phyloP scores from a whole-genome alignment of 2,888 invertebrate species.

The Ophioninae sp. region DNA sequence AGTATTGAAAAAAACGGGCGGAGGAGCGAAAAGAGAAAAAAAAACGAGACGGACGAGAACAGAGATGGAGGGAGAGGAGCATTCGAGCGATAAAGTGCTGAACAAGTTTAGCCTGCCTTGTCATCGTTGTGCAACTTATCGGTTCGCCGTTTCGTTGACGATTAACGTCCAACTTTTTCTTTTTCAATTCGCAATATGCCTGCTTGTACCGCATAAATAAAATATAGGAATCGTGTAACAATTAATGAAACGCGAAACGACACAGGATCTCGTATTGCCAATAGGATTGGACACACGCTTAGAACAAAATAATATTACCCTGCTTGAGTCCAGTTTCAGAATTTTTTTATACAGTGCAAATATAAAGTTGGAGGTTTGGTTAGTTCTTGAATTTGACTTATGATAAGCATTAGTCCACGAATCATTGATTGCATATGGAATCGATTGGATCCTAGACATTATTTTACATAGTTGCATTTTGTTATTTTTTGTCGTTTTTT shows the following conservation, averaged over 20 bases:
- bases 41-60: neutral
- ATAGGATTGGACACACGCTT: neutral
- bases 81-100: slow-evolving; percentile 30
- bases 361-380: neutral
- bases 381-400: no score
- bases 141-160: slow-evolving; percentile 20
- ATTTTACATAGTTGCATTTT: no score
- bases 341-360: neutral
- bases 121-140: slow-evolving; percentile 48
- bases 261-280: neutral
- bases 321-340: neutral
- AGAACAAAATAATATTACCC: neutral
- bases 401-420: no score
- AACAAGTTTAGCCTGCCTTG: slow-evolving; percentile 32
- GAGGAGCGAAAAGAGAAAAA: neutral
- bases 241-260: slow-evolving; percentile 9
- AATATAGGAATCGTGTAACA: neutral
- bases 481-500: no score
- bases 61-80: neutral
- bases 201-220: slow-evolving; percentile 6
- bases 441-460: no score
- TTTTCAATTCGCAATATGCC: slow-evolving; percentile 25
- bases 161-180: slow-evolving; percentile 28
- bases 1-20: neutral
- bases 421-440: no score